These are phyloP conservation scores for Apogon hyalosoma DNA, from an alignment of 2,797 vertebrate genomes.

Conservation along the genomic window DNA sequence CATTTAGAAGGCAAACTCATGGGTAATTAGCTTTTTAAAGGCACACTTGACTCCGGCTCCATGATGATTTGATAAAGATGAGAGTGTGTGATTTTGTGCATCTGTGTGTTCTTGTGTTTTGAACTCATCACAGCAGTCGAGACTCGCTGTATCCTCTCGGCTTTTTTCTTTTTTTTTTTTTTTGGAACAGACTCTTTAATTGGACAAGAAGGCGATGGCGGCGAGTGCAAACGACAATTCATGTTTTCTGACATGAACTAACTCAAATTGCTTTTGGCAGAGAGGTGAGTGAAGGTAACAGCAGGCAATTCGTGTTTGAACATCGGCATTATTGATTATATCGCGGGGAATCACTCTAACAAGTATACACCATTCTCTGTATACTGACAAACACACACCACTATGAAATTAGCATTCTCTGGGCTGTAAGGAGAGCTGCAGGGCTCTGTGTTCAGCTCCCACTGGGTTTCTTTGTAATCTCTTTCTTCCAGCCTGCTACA, in stretches of 20 bases:
- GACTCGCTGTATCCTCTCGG: conserved; percentile 5
- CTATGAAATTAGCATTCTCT: conserved; percentile 51
- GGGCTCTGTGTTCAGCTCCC: conserved; percentile 45
- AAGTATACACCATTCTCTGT: not conserved
- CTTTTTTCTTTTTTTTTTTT: not conserved
- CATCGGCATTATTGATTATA: conserved; percentile 30
- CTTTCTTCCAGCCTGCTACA: conserved; percentile 52
- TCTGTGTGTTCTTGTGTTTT: conserved; percentile 7
- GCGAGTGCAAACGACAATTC: not conserved
- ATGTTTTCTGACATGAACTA: conserved; percentile 13
- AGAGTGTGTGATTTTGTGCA: conserved; percentile 3
- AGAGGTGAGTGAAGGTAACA: conserved; percentile 26
- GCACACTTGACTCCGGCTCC: conserved; percentile 37
- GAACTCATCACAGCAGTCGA: not conserved
- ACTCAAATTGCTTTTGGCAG: conserved; percentile 14
- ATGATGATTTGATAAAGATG: conserved; percentile 35
- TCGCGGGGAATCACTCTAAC: conserved; percentile 23
- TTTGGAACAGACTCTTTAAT: conserved; percentile 46
- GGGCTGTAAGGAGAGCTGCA: conserved; percentile 45
- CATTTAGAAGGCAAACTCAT: conserved; percentile 16
- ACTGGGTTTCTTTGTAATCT: conserved; percentile 58
- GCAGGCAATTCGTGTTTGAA: conserved; percentile 18
- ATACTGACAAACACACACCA: not conserved
- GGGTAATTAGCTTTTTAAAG: conserved; percentile 39
- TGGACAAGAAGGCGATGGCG: conserved; percentile 28